Percentiles rank a stretch among this genome's conserved stretches.
These are phyloP conservation scores for Chunga burmeisteri DNA, from an alignment of 2,113 vertebrate species.

Conservation along the genomic window DNA sequence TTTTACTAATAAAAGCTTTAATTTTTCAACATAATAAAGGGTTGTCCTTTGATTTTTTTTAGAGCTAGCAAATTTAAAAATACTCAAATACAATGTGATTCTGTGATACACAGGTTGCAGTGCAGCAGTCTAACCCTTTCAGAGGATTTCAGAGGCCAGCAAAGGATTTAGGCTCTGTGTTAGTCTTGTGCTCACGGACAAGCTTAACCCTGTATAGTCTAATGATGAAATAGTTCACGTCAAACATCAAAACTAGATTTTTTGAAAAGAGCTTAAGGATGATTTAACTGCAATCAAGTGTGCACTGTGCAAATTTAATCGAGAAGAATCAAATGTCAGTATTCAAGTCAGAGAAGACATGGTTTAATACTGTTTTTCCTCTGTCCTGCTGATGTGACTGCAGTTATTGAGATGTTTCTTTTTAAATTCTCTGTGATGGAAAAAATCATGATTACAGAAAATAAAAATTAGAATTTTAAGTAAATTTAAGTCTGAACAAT, in stretches of 20 bases:
- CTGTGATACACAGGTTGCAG: neutral
- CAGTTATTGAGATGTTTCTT: neutral
- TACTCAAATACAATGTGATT: neutral
- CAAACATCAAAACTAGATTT: neutral
- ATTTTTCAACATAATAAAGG: neutral
- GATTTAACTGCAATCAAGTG: neutral
- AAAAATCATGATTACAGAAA: neutral
- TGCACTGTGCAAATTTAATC: neutral
- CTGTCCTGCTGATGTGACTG: neutral
- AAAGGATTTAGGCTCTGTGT: neutral
- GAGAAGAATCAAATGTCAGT: neutral
- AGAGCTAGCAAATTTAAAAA: neutral
- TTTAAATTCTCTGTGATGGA: neutral
- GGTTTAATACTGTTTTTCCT: neutral
- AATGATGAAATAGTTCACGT: neutral
- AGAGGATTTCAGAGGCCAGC: neutral
- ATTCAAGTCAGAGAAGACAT: neutral
- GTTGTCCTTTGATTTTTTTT: neutral
- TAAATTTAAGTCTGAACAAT: neutral
- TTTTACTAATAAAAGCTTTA: constrained; percentile 12
- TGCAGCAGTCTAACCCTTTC: neutral
- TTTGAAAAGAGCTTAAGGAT: neutral
- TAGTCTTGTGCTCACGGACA: neutral
- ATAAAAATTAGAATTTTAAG: neutral
- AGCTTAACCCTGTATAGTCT: neutral